Conservation (phyloP, 64 coral and sea anemone species). For the Montipora cactus region DNA sequence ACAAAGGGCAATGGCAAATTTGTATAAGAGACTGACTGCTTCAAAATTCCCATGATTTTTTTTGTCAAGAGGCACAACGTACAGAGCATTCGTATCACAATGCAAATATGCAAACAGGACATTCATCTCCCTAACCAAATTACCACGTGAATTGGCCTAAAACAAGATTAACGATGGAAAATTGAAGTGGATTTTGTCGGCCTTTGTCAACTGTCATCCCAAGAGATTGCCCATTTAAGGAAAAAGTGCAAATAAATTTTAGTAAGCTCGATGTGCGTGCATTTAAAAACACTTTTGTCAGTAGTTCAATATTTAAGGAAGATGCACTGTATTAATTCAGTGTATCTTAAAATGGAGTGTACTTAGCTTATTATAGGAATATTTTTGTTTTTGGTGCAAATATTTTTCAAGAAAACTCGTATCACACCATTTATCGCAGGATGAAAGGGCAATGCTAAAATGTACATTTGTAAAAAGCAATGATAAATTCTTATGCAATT, state of each 20-base stretch:
- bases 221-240: too few relatives aligned
- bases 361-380: constrained; percentile 20
- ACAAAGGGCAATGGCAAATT: neutral
- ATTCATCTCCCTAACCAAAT: too few relatives aligned
- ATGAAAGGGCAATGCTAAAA: neutral
- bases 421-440: neutral
- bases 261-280: too few relatives aligned
- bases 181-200: too few relatives aligned
- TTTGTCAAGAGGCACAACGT: too few relatives aligned
- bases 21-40: neutral
- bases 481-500: constrained; percentile 18
- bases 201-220: too few relatives aligned
- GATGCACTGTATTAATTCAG: constrained; percentile 32
- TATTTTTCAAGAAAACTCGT: constrained; percentile 52
- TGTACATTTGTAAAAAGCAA: constrained; percentile 36
- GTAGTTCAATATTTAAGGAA: constrained; percentile 1
- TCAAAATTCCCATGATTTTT: neutral
- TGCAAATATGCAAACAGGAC: too few relatives aligned
- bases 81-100: too few relatives aligned
- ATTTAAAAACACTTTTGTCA: neutral
- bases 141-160: too few relatives aligned
- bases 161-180: too few relatives aligned
- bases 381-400: constrained; percentile 37
- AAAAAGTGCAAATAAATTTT: too few relatives aligned
- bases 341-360: neutral